A percentile compares a stretch with the other conserved stretches of the same genome.
Evolutionary conservation across 1,140 invertebrate species (phyloP).

Genomic region (Acyrthosiphon pisum): DNA sequence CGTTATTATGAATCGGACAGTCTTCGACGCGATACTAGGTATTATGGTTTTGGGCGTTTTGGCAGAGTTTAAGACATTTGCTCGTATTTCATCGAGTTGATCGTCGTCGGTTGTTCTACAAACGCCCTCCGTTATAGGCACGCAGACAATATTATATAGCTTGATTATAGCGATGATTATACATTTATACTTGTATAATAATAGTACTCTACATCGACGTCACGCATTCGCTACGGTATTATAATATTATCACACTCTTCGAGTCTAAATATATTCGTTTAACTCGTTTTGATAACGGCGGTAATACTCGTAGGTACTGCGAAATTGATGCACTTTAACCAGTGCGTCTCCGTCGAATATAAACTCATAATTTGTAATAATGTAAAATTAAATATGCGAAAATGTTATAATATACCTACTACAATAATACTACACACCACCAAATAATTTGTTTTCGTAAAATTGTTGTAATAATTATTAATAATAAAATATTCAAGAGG

Average conservation of each 20-base stretch:
- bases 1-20: not conserved
- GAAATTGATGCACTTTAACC: not conserved
- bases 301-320: not conserved
- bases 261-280: not conserved
- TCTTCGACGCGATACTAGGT: not conserved
- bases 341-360: not conserved
- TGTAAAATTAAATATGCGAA: not conserved
- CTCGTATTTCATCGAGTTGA: not conserved
- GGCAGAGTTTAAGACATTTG: not conserved
- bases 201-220: not conserved
- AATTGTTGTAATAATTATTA: too few relatives aligned
- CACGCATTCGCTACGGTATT: not conserved
- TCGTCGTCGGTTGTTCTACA: not conserved
- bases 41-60: not conserved
- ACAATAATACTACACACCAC: too few relatives aligned
- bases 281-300: not conserved
- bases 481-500: too few relatives aligned
- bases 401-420: not conserved
- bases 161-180: not conserved
- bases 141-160: not conserved
- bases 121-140: not conserved
- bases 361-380: not conserved
- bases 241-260: not conserved
- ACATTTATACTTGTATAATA: not conserved
- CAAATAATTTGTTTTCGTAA: too few relatives aligned